phyloP scores from a whole-genome alignment of 2,113 vertebrate species.

The Corvus hawaiiensis region DNA sequence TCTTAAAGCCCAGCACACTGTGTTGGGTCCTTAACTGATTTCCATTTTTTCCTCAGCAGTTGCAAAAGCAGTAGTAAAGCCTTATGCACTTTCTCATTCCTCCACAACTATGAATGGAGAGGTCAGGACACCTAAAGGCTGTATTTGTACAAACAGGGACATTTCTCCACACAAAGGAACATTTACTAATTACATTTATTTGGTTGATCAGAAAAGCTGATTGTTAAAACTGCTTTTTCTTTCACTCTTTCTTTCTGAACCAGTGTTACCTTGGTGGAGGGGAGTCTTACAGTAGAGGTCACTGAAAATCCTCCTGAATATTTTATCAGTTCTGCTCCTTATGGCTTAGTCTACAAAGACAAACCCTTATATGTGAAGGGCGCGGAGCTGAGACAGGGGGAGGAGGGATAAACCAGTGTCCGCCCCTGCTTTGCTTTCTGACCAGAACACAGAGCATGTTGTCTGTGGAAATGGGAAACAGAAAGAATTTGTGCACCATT shows the following conservation, averaged over 20 bases:
- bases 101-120: not conserved
- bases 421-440: not conserved
- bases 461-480: not conserved
- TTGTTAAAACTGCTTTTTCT: not conserved
- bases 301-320: slow-evolving; percentile 55
- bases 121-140: not conserved
- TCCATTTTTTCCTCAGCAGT: not conserved
- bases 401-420: not conserved
- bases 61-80: not conserved
- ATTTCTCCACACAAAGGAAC: not conserved
- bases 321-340: slow-evolving; percentile 53
- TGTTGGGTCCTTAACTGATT: not conserved
- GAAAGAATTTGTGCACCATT: not conserved
- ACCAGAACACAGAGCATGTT: not conserved
- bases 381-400: not conserved
- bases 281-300: slow-evolving; percentile 1
- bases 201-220: not conserved
- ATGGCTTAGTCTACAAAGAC: slow-evolving; percentile 33
- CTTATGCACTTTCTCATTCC: not conserved
- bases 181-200: not conserved
- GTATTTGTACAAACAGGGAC: not conserved
- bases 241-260: not conserved
- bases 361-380: slow-evolving; percentile 33
- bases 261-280: not conserved
- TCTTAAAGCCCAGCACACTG: not conserved